phyloP scores from a whole-genome alignment of 1,140 invertebrate genomes.

The Coptotermes formosanus region DNA sequence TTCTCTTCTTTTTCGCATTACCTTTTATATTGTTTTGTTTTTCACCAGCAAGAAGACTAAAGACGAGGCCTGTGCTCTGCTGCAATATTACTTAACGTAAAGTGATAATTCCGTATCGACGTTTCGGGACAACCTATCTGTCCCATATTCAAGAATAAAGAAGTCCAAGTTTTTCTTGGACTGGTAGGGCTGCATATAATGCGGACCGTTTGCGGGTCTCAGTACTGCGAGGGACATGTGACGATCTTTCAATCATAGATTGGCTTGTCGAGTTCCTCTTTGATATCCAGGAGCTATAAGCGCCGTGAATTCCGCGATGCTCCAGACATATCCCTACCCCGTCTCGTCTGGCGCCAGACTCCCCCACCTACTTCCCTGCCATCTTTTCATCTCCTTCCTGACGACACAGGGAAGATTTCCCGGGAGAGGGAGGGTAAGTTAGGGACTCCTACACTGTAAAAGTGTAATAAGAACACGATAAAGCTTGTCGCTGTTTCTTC shows the following conservation, averaged over 20 bases:
- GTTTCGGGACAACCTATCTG: too few relatives aligned
- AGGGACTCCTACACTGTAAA: neutral
- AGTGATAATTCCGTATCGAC: too few relatives aligned
- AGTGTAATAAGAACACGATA: neutral
- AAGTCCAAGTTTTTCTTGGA: too few relatives aligned
- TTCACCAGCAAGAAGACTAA: too few relatives aligned
- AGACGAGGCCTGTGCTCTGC: too few relatives aligned
- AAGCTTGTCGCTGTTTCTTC: too few relatives aligned
- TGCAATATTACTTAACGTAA: too few relatives aligned
- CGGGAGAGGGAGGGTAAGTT: neutral
- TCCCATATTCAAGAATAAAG: too few relatives aligned
- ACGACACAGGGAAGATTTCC: neutral
- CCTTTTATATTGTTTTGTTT: neutral
- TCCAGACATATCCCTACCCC: constrained; percentile 23
- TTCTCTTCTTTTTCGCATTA: neutral
- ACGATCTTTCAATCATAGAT: too few relatives aligned
- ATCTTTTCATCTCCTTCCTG: neutral
- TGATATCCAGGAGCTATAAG: neutral
- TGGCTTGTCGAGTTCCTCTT: neutral
- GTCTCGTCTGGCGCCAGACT: constrained; percentile 25
- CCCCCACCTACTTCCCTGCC: neutral
- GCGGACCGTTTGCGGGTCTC: too few relatives aligned
- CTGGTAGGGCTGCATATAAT: too few relatives aligned
- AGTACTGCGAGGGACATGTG: too few relatives aligned
- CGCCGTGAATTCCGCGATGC: neutral